A percentile compares a stretch with the other conserved stretches of the same genome.
These are phyloP conservation scores for Alfaro cultratus DNA, from an alignment of 2,797 vertebrate species.

Conservation along the genomic window DNA sequence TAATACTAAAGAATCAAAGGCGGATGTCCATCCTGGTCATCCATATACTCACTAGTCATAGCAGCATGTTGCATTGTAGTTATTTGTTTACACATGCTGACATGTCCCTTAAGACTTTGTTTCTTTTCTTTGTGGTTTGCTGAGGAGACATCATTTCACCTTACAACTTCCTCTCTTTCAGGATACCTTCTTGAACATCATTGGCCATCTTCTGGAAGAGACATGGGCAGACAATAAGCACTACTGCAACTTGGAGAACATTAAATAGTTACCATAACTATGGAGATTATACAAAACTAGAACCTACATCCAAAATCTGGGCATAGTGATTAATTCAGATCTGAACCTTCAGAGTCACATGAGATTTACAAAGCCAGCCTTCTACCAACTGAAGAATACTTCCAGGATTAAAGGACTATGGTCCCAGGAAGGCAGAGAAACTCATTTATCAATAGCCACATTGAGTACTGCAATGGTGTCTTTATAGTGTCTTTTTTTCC, in stretches of 20 bases:
- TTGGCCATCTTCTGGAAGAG: slow-evolving; percentile 57
- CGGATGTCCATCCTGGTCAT: slow-evolving; percentile 1
- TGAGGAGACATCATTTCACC: slow-evolving; percentile 3
- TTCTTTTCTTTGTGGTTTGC: slow-evolving; percentile 5
- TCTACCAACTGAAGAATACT: too few relatives aligned
- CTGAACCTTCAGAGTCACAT: too few relatives aligned
- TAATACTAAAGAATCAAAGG: not conserved
- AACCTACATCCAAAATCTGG: too few relatives aligned
- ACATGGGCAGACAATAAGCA: slow-evolving; percentile 14
- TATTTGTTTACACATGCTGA: slow-evolving; percentile 1
- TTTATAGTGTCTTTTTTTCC: too few relatives aligned
- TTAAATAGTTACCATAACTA: too few relatives aligned
- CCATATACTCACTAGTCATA: slow-evolving; percentile 20
- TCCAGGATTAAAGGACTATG: too few relatives aligned
- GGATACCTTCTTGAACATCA: slow-evolving; percentile 41
- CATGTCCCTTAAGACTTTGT: slow-evolving; percentile 9
- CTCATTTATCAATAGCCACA: too few relatives aligned
- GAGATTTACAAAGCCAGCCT: too few relatives aligned
- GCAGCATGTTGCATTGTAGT: slow-evolving; percentile 18
- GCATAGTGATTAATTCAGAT: too few relatives aligned
- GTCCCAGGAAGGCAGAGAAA: too few relatives aligned
- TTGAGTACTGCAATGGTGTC: too few relatives aligned
- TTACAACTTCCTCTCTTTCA: slow-evolving; percentile 61
- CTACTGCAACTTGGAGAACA: not conserved
- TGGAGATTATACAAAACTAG: too few relatives aligned